These are phyloP conservation scores for Zosterops hypoxanthus DNA, from an alignment of 2,113 vertebrate species.

Conservation along the genomic window DNA sequence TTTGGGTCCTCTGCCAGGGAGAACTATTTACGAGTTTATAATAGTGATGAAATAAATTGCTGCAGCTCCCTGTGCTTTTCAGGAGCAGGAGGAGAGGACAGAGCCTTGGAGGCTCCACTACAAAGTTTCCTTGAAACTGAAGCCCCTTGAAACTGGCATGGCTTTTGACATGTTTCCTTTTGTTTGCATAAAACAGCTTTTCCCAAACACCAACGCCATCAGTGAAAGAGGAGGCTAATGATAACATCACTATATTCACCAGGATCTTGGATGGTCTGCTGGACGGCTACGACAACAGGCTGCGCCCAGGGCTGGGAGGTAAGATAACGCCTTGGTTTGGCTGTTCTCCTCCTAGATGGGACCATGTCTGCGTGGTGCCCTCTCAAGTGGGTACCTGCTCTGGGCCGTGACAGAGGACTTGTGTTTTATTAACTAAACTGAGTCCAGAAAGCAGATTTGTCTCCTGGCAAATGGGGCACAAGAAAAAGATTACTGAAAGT, in stretches of 20 bases:
- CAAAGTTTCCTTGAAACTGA: neutral
- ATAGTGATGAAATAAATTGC: neutral
- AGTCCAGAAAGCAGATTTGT: neutral
- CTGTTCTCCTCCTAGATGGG: rapidly evolving
- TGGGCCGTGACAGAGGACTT: neutral
- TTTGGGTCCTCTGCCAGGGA: neutral
- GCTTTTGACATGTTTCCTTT: neutral
- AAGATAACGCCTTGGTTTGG: rapidly evolving
- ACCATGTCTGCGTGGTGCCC: rapidly evolving
- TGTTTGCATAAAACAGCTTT: constrained; percentile 73
- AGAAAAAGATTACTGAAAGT: neutral
- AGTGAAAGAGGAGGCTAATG: constrained; percentile 85
- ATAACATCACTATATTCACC: constrained; percentile 97
- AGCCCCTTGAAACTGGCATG: neutral
- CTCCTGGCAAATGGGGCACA: neutral
- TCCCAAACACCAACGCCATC: constrained; percentile 85
- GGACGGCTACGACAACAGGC: constrained; percentile 95
- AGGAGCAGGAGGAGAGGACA: neutral
- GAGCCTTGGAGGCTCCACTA: rapidly evolving
- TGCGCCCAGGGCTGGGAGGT: constrained; percentile 95
- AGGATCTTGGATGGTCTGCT: constrained; percentile 92
- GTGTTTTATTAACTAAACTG: neutral
- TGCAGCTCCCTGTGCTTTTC: neutral
- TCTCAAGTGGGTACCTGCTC: neutral
- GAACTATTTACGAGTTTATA: neutral